Evolutionary conservation across 2,113 vertebrate species (phyloP).

Genomic region (human): DNA sequence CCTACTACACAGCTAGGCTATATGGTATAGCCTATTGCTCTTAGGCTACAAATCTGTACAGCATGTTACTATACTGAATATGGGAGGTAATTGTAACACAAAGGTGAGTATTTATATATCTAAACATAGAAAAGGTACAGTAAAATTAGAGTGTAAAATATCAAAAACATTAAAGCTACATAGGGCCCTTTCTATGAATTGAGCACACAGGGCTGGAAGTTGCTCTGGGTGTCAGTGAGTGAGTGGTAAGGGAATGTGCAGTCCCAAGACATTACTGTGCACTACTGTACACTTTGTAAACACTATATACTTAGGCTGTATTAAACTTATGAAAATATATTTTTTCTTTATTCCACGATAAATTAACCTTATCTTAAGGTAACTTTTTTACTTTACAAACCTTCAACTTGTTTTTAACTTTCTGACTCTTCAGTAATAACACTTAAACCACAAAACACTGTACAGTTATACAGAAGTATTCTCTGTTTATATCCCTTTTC

Average conservation of each 20-base stretch:
- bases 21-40: neutral
- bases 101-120: neutral
- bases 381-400: neutral
- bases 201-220: neutral
- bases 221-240: neutral
- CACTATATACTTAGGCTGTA: neutral
- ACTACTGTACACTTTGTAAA: neutral
- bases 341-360: neutral
- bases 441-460: neutral
- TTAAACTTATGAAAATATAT: neutral
- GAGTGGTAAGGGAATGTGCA: neutral
- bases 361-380: neutral
- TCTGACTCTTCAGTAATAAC: neutral
- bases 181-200: neutral
- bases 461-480: neutral
- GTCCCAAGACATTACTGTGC: neutral
- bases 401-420: neutral
- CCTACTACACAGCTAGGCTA: neutral
- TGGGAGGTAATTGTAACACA: neutral
- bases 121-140: neutral
- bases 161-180: neutral
- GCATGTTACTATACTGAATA: neutral
- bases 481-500: neutral
- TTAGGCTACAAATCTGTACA: neutral
- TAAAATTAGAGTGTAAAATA: neutral